Percentiles rank a stretch among this genome's conserved stretches.
These are phyloP conservation scores for Caenorhabditis sp. DNA, from an alignment of 2,888 invertebrate species.

Conservation along the genomic window DNA sequence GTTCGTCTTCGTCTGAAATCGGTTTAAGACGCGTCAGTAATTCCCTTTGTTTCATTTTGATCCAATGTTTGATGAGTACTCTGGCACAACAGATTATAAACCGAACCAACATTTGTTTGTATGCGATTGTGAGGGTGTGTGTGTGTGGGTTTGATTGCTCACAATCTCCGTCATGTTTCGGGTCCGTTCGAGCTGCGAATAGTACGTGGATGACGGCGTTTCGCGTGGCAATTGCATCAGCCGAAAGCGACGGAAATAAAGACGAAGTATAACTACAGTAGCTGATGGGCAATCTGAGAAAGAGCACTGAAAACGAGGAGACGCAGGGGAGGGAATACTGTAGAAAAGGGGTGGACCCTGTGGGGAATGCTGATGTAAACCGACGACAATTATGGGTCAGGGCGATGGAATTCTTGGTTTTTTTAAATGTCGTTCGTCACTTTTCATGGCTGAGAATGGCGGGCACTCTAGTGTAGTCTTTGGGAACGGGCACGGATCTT, in stretches of 20 bases:
- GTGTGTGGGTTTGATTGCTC: too few relatives aligned
- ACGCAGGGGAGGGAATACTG: conserved; percentile 2
- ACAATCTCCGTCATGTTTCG: too few relatives aligned
- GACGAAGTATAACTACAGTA: conserved; percentile 38
- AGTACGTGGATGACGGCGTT: conserved; percentile 8
- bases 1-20: conserved; percentile 2
- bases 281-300: background rate
- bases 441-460: background rate
- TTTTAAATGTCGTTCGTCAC: background rate
- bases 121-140: background rate
- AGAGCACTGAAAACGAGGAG: conserved; percentile 17
- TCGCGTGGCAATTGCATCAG: conserved; percentile 26
- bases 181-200: conserved; percentile 27
- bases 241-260: conserved; percentile 20
- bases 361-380: conserved; percentile 33
- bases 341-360: too few relatives aligned
- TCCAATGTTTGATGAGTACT: conserved; percentile 6
- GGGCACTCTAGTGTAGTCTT: background rate
- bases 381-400: conserved; percentile 25
- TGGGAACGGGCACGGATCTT: too few relatives aligned
- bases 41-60: conserved; percentile 22
- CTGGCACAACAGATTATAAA: too few relatives aligned
- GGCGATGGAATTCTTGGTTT: conserved; percentile 4
- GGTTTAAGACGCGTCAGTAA: conserved; percentile 20
- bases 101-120: conserved; percentile 22